Evolutionary conservation across 2,113 vertebrate genomes (phyloP), one percentile per base, ranked within the genome.

Genomic region (Nyctereutes procyonoides): DNA sequence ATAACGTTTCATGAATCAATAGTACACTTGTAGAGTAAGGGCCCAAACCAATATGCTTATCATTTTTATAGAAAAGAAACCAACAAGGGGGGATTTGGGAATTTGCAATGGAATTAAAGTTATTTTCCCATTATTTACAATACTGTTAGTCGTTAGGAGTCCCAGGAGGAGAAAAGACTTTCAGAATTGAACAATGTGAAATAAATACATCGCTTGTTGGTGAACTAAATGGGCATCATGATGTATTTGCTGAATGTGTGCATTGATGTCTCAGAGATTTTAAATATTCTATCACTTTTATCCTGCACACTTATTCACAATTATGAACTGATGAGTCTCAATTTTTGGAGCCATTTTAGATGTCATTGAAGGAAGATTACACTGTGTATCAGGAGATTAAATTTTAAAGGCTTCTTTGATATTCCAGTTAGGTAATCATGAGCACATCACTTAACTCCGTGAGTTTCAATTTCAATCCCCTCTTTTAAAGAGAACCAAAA

Each of bases 31-130:
- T 35, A 84, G 12, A 76, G 13, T 38, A 73, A 98, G 24, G 4
- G 88, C 1, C 11, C 15, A 88, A 35, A 65, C 24, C 16, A 90
- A 43, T 65, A 14, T 13, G 1, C 1, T 88, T 91, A 58, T 30
- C 10, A 69, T 67, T 95, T 83, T 83, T 63, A 74, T 12, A 69
- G 62, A 14, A 74, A 93, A 79, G 13, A 89, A 94, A 60, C 8
- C 3, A 63, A 19, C 8, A 63, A 71, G 15, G 14, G 30, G 43
- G 1, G 0, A 58, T 43, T 51, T 60, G 79, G 71, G 20, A 58
- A 60, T 85, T 91, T 97, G 28, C 19, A 93, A 56, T 35, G 85
- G 6, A 69, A 55, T 92, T 73, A 92, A 94, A 93, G 84, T 51
- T 16, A 35, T 63, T 95, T 83, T 85, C 26, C 63, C 22, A 62